Evolutionary conservation across 2,888 invertebrate genomes (phyloP), one percentile per base, ranked within the genome.

Genomic region (Aphrophora alni): DNA sequence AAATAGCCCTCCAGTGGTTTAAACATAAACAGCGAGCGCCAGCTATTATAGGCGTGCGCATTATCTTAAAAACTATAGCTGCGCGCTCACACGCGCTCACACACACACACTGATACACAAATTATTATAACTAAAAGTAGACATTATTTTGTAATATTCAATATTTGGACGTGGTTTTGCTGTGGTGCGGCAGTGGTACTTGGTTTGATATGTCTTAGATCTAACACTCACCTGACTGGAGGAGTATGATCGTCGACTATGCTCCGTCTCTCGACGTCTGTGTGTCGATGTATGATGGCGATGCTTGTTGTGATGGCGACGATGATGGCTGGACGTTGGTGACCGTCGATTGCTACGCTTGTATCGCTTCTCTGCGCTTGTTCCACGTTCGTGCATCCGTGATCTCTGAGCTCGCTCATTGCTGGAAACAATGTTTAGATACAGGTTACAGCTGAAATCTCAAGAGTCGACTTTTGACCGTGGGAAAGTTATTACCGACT

Each of bases 301-400:
- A 21, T 83, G 90, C 85, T 90, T 70, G 73, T 72, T 77, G 85
- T 89, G 89, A 84, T 91, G 90, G 86, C 91, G 90, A 82, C 91
- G 90, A 88, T 94, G 93, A 87, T 93, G 92, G 87, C 94, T 92
- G 85, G 93, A 93, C 83, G 94, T 93, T 84, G 95, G 95, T 85
- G 95, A 95, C 88, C 95, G 92, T 85, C 95, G 93, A 88, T 95
- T 93, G 87, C 95, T 95, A 86, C 96, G 92, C 89, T 96, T 96
- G 89, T 95, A 96, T 85, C 96, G 93, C 87, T 95, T 89, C 91
- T 93, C 95, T 89, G 91, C 94, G 90, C 91, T 95, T 87, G 92
- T 95, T 88, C 93, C 95, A 89, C 92, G 92, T 90, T 92, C 95
- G 87, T 91, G 91, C 83, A 91, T 90, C 24, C 91, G 89, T 24